A percentile compares a stretch with the other conserved stretches of the same genome.
phyloP scores from a whole-genome alignment of 1,140 invertebrate species.

The Macrotrachela quadricornifera region DNA sequence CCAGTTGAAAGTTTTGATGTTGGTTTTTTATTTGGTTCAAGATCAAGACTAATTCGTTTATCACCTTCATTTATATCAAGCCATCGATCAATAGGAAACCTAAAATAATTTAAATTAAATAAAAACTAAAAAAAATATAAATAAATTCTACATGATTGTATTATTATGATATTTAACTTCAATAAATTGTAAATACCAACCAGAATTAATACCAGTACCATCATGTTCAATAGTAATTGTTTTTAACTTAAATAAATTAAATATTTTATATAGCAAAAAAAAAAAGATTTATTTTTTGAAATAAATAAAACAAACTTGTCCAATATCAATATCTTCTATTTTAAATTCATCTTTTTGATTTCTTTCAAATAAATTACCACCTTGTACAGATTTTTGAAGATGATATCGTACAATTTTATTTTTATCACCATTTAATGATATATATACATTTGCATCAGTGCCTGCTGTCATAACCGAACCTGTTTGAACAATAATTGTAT shows the following conservation, averaged over 20 bases:
- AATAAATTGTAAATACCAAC: conserved; percentile 27
- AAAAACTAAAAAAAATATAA: background rate
- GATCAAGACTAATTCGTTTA: conserved; percentile 20
- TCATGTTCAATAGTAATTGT: conserved; percentile 30
- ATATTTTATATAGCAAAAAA: too few species aligned
- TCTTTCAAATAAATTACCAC: background rate
- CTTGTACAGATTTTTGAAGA: conserved; percentile 12
- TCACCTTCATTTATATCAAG: conserved; percentile 23
- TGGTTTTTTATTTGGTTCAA: conserved; percentile 20
- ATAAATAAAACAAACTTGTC: conserved; percentile 3
- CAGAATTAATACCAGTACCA: conserved; percentile 21
- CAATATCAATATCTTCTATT: background rate
- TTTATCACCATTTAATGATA: conserved; percentile 22
- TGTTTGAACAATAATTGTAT: background rate
- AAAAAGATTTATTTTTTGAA: background rate
- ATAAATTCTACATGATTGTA: background rate
- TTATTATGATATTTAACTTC: conserved; percentile 16
- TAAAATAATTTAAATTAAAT: conserved; percentile 10
- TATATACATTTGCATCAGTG: conserved; percentile 28
- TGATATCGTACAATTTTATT: conserved; percentile 14
- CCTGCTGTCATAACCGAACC: conserved; percentile 9
- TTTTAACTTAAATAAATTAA: conserved; percentile 11
- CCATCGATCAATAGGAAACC: conserved; percentile 26
- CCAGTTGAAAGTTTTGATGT: background rate
- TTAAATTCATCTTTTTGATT: conserved; percentile 1